Evolutionary conservation across 2,113 vertebrate genomes (phyloP), one percentile per base, ranked within the genome.

Genomic region (Arothron firmamentum): DNA sequence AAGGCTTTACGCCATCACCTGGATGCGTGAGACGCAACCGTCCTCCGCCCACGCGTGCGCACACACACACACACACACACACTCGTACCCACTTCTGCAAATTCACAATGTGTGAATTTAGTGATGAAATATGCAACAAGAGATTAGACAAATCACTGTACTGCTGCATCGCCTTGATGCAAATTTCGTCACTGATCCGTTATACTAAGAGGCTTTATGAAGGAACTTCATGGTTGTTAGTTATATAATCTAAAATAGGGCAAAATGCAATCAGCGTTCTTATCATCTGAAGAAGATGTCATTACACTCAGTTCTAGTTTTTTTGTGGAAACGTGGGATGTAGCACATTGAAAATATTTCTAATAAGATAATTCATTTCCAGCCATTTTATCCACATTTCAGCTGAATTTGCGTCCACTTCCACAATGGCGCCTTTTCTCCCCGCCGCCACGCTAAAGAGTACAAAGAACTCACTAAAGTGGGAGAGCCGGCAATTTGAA

Each of bases 131-230:
- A 89, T 88, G 81, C 83, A 89, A 89, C 86, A 85, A 88, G 87
- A 91, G 90, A 91, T 92, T 90, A 90, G 85, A 86, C 78, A 82
- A 87, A 88, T 87, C 85, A 87, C 83, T 87, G 82, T 70, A 84
- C 89, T 88, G 69, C 82, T 74, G 84, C 76, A 85, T 82, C 61
- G 82, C 70, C 82, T 84, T 70, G 64, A 92, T 91, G 89, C 89
- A 88, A 92, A 90, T 89, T 67, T 82, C 81, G 78, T 61, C 85
- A 83, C 88, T 90, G 89, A 92, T 90, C 85, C 81, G 75, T 78
- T 84, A 78, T 84, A 77, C 87, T 92, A 92, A 92, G 89, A 89
- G 88, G 90, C 89, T 91, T 92, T 90, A 87, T 89, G 78, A 56
- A 75, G 82, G 80, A 87, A 88, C 81, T 87, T 90, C 87, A 91